A percentile compares a stretch with the other conserved stretches of the same genome.
Evolutionary conservation across 2,888 invertebrate species (phyloP).

Genomic region (Rotaria macrura): DNA sequence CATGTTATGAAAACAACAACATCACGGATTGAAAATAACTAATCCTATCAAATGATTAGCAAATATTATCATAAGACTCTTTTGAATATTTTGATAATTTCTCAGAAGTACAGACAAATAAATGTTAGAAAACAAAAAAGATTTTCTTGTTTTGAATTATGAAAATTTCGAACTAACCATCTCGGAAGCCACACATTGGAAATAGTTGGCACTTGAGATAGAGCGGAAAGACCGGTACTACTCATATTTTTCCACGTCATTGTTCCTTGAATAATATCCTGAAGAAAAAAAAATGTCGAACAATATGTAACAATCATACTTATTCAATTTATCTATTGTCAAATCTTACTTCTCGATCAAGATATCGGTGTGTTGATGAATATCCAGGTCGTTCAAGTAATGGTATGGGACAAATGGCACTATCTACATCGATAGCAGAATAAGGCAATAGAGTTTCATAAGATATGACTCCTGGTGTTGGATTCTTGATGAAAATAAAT

Average conservation of each 20-base stretch:
- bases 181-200: constrained; percentile 48
- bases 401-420: constrained; percentile 48
- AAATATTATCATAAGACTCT: too few relatives aligned
- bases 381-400: constrained; percentile 39
- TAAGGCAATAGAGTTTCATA: constrained; percentile 46
- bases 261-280: constrained; percentile 46
- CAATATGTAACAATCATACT: background rate
- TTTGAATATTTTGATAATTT: too few relatives aligned
- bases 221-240: constrained; percentile 45
- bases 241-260: constrained; percentile 50
- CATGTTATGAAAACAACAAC: too few relatives aligned
- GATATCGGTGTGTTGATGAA: constrained; percentile 37
- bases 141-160: background rate
- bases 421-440: constrained; percentile 45
- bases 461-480: constrained; percentile 47
- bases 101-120: too few relatives aligned
- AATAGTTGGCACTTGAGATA: constrained; percentile 45
- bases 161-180: constrained; percentile 38
- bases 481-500: constrained; percentile 40
- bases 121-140: background rate
- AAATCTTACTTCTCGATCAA: constrained; percentile 44
- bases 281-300: background rate
- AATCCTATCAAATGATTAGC: too few relatives aligned
- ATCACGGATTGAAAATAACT: too few relatives aligned
- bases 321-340: background rate